Percentiles rank a stretch among this genome's conserved stretches.
phyloP scores from a whole-genome alignment of 1,140 invertebrate genomes.

The Metaphire vulgaris region DNA sequence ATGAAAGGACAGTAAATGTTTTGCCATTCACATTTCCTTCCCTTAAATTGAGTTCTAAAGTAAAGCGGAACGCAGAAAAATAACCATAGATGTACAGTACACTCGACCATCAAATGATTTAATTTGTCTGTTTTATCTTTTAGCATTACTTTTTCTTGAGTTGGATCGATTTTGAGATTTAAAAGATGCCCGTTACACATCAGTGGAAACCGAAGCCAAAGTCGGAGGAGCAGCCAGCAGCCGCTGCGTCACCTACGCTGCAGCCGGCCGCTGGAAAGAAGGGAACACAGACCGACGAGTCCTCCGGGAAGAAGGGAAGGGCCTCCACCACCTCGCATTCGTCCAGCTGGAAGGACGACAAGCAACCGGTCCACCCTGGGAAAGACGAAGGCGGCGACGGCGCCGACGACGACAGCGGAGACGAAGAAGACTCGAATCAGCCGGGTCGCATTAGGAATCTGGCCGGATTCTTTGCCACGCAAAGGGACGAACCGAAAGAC shows the following conservation, averaged over 20 bases:
- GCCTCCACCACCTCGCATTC: background rate
- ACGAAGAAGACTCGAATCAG: slow-evolving; percentile 1
- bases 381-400: background rate
- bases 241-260: too few relatives aligned
- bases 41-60: too few relatives aligned
- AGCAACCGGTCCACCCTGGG: background rate
- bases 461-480: slow-evolving; percentile 1
- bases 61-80: too few relatives aligned
- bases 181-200: background rate
- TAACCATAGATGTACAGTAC: too few relatives aligned
- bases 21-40: too few relatives aligned
- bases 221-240: background rate
- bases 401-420: background rate
- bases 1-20: too few relatives aligned
- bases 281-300: background rate
- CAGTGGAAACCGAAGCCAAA: background rate
- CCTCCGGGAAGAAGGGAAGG: background rate
- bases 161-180: too few relatives aligned
- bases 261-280: background rate
- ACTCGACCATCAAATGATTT: too few relatives aligned
- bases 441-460: slow-evolving; percentile 1
- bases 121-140: too few relatives aligned
- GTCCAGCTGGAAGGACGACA: background rate
- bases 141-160: too few relatives aligned
- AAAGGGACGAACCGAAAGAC: slow-evolving; percentile 5